Base-by-base conservation (phyloP, 2,113 vertebrate genomes). In the Oncorhynchus tshawytscha region DNA sequence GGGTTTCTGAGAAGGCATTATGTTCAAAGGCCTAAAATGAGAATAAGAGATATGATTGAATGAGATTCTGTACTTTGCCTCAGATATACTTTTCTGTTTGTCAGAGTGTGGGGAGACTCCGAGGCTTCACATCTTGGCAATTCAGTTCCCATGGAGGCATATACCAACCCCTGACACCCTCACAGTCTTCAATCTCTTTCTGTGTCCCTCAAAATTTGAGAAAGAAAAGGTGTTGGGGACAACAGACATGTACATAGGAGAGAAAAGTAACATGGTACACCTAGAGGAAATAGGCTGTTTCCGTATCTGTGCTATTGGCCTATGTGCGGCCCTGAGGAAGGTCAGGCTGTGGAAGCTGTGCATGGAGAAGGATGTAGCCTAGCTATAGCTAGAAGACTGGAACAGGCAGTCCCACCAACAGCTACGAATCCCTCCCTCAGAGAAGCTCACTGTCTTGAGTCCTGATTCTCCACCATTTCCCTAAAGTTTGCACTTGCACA, bases 281-380 rank as follows among this genome's bases (percentile, higher is more conserved):
- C 6, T 4, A n/a, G 59, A 62, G 59, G 73, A 87, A 87, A 89
- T 89, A 87, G 80, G 86, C 77, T 82, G 84, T 88, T 91, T 92
- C 89, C 91, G 90, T 86, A 18, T 75, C 75, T 78, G 77, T 85
- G 81, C 86, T 86, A 81, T 69, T 82, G 84, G 59, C 59, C 80
- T 75, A 48, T 86, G 87, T 85, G 88, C 73, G 70, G 82, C 80
- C 45, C 39, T 79, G 89, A 79, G 74, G 70, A 87, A 90, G 90
- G 89, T 90, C 87, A 88, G 78, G 88, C 82, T 88, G 87, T 87
- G 85, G 87, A 75, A 81, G 71, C 77, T 65, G 84, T 60, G 45
- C 24, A 34, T 39, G 20, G 66, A 87, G 86, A 77, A 86, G 89
- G 39, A 45, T 45, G 39, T 45, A 45, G 8, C 39, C 39, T 90